These are phyloP conservation scores for Scolopax rusticola DNA, from an alignment of 2,797 vertebrate genomes.

Conservation along the genomic window DNA sequence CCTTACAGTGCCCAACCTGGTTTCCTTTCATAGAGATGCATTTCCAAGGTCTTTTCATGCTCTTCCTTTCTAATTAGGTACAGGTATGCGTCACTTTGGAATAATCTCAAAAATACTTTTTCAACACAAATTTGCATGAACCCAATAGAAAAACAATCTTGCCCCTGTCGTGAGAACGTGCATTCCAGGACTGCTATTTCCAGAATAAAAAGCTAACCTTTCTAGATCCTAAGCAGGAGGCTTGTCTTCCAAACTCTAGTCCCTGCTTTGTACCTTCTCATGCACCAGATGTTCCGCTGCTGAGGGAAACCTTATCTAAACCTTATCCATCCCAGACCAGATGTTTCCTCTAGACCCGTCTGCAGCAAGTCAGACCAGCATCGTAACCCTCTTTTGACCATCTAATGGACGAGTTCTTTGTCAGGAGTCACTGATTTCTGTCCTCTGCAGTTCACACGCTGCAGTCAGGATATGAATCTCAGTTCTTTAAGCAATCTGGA, in stretches of 20 bases:
- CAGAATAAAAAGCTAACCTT: neutral
- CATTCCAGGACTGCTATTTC: neutral
- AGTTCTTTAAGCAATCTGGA: neutral
- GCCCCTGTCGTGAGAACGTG: neutral
- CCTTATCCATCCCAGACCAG: neutral
- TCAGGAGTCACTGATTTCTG: neutral
- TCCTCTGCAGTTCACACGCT: neutral
- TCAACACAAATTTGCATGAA: neutral
- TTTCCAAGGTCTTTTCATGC: neutral
- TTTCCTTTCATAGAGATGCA: neutral
- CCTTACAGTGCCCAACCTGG: neutral
- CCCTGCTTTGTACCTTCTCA: neutral
- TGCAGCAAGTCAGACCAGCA: neutral
- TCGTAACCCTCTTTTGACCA: neutral
- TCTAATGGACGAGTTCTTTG: neutral
- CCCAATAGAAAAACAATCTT: neutral
- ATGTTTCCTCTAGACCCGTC: neutral
- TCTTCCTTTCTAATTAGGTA: neutral
- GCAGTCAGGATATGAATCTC: conserved; percentile 14
- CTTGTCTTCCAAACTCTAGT: neutral
- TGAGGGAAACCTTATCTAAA: neutral
- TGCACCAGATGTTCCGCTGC: neutral
- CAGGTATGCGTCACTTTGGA: neutral
- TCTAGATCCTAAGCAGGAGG: neutral
- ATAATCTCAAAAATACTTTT: neutral